Base-by-base conservation (phyloP, 2,888 invertebrate genomes). In the Augochlorella aurata region DNA sequence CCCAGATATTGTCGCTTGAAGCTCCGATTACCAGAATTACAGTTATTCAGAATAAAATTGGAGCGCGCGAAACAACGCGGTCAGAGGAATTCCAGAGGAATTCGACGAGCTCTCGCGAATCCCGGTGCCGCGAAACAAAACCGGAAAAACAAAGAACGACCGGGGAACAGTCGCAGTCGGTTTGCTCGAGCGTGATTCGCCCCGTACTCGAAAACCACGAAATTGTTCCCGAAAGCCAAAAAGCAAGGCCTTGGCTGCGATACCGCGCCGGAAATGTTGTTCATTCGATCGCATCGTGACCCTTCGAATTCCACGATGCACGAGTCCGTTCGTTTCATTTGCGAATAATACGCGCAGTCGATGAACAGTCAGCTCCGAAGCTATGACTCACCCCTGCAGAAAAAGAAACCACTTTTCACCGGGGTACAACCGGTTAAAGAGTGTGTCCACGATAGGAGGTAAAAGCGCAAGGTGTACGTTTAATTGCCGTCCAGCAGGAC, bases 401-500 rank as follows among this genome's bases (percentile, higher is more conserved):
- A 54, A 16, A 29, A 61, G 24, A 61, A 29, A 61, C 24, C 29
- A 61, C 24, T 54, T 54, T 54, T 38, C 38, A 38, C 12, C 54
- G 54, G 21, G 54, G 54, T 54, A 54, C 54, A 54, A 54, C 54
- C 54, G 54, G 54, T 54, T 54, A 54, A 54, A 71, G 63, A 69
- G 72, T 71, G 72, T 75, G 77, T 70, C 72, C 44, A 21, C 65
- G 67, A 79, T 66, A 74, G 68, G 72, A 29, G 44, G 66, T 67
- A 68, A 67, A 72, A 73, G 67, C 61, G 75, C 61, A 74, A 24
- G 74, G 66, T 77, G 72, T 71, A 54, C 70, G 77, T 87, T 88
- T 87, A 88, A 89, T 83, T 82, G 78, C 76, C 78, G 45, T 72
- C 78, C 73, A 38, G 18, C 38, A 47, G 66, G 69, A 47, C 63